A percentile compares a stretch with the other conserved stretches of the same genome.
Conservation (phyloP, 2,888 invertebrate genomes). For the Orthosia gothica region DNA sequence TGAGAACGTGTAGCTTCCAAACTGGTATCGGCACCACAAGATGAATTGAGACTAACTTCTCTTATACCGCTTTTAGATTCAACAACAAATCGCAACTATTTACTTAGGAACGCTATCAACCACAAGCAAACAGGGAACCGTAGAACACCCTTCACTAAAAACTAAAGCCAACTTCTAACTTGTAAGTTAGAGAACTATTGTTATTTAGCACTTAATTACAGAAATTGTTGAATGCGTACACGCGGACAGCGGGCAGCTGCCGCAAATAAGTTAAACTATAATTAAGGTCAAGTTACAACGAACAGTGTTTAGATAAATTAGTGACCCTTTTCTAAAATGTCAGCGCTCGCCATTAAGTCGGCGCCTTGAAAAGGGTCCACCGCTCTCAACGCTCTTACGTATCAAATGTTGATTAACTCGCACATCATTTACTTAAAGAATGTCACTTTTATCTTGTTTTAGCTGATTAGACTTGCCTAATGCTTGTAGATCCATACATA, state of each 20-base stretch:
- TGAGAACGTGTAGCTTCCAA: slow-evolving; percentile 34
- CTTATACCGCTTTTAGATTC: slow-evolving; percentile 43
- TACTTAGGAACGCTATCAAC: slow-evolving; percentile 53
- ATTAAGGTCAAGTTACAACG: slow-evolving; percentile 77
- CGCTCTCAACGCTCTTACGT: slow-evolving; percentile 76
- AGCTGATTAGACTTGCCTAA: slow-evolving; percentile 46
- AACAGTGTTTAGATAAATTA: slow-evolving; percentile 88
- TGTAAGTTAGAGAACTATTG: slow-evolving; percentile 61
- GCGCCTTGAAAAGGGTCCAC: slow-evolving; percentile 85
- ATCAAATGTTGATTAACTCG: slow-evolving; percentile 78
- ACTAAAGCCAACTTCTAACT: slow-evolving; percentile 50
- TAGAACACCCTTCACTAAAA: slow-evolving; percentile 42
- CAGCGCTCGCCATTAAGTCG: slow-evolving; percentile 84
- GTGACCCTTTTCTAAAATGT: slow-evolving; percentile 90
- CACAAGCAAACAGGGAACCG: slow-evolving; percentile 32
- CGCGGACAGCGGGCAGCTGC: slow-evolving; percentile 78
- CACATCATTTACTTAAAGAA: slow-evolving; percentile 62
- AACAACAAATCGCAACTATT: slow-evolving; percentile 58
- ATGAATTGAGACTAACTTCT: slow-evolving; percentile 55
- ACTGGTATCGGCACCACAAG: slow-evolving; percentile 55
- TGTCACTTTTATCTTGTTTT: slow-evolving; percentile 61
- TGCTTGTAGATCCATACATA: slow-evolving; percentile 26
- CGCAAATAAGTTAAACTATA: slow-evolving; percentile 89
- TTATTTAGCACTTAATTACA: slow-evolving; percentile 71
- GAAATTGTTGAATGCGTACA: slow-evolving; percentile 69